A percentile compares a stretch with the other conserved stretches of the same genome.
Conservation (phyloP, 2,797 vertebrate genomes). For the Euphonia xanthogaster region DNA sequence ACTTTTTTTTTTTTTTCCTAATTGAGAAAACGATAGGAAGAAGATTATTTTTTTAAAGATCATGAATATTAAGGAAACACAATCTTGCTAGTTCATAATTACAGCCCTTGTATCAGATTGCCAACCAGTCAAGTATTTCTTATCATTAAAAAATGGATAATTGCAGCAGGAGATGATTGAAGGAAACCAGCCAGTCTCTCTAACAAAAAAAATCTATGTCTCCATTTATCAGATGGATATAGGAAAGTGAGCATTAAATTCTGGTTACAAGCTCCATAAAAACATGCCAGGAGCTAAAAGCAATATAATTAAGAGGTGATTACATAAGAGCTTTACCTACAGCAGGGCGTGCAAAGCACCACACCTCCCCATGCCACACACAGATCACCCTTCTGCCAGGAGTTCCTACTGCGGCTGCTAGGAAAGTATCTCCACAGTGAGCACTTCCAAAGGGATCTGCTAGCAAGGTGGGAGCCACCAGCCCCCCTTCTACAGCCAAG, state of each 20-base stretch:
- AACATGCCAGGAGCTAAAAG: not conserved
- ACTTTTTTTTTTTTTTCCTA: not conserved
- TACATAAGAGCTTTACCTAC: conserved; percentile 3
- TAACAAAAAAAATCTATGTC: not conserved
- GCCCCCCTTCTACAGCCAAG: not conserved
- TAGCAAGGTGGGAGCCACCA: accelerated
- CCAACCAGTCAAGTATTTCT: conserved; percentile 3
- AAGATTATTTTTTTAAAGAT: not conserved
- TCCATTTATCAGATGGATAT: not conserved
- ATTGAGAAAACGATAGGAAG: not conserved
- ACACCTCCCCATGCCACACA: not conserved
- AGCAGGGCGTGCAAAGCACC: not conserved
- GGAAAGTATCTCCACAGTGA: not conserved
- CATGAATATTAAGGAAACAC: not conserved
- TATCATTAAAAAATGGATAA: conserved; percentile 12
- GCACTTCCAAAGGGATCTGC: not conserved
- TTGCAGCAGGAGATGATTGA: conserved; percentile 25
- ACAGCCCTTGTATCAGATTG: not conserved
- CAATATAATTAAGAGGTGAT: not conserved
- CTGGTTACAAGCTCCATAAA: not conserved
- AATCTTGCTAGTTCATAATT: not conserved
- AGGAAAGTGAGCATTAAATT: not conserved
- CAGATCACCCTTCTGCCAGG: not conserved
- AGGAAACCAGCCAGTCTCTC: not conserved
- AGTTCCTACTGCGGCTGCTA: not conserved